Conservation (phyloP, 1,140 invertebrate genomes). For the Choristoneura fumiferana region DNA sequence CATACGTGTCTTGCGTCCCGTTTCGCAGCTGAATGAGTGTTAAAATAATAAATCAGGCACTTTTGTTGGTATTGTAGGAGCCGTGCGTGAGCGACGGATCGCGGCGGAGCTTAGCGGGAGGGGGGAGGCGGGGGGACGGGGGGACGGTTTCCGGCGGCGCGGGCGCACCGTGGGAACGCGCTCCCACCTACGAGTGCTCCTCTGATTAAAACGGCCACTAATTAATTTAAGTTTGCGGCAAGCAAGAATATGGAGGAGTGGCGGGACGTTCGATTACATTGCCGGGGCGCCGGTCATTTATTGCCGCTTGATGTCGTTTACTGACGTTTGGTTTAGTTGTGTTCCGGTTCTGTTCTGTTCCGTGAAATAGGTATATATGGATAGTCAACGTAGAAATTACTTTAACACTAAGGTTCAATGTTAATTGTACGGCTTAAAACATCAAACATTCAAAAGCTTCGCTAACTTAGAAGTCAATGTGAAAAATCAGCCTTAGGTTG, state of each 20-base stretch:
- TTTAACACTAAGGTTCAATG: no score
- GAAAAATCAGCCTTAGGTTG: no score
- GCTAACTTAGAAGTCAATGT: no score
- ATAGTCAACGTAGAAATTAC: no score
- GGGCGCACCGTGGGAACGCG: slow-evolving; percentile 67
- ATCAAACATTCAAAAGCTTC: no score
- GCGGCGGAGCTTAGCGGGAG: slow-evolving; percentile 47
- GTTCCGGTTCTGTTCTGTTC: no score
- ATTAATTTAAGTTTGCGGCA: slow-evolving; percentile 66
- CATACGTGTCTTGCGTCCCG: slow-evolving; percentile 44
- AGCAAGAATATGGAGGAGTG: slow-evolving; percentile 47
- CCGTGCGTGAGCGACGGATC: slow-evolving; percentile 55
- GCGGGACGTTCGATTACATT: slow-evolving; percentile 33
- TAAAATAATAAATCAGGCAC: slow-evolving; percentile 20
- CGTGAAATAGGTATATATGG: no score
- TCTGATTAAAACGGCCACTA: slow-evolving; percentile 67
- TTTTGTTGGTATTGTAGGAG: neutral
- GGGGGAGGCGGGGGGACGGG: slow-evolving; percentile 32
- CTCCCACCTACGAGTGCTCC: slow-evolving; percentile 55
- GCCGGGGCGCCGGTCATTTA: slow-evolving; percentile 26
- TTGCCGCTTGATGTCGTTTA: neutral
- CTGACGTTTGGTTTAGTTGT: no score
- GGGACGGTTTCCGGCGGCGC: slow-evolving; percentile 61
- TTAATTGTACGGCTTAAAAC: no score
- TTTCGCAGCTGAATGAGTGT: slow-evolving; percentile 40